Base-by-base conservation (phyloP, 2,888 invertebrate species). In the Blomia tropicalis region DNA sequence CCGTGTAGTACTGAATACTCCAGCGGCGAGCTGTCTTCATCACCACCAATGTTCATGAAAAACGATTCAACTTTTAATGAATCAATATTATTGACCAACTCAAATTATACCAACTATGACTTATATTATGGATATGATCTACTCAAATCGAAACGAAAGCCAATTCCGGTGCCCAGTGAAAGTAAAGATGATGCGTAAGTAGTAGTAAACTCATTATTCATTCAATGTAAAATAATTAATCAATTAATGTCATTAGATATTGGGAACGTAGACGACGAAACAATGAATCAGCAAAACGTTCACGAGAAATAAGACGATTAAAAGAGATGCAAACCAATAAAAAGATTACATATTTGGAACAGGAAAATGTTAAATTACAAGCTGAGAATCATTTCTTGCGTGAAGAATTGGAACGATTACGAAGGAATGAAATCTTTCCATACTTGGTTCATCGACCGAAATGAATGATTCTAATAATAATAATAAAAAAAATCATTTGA, bases 261-360 rank as follows among this genome's bases (percentile, higher is more conserved):
- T 72, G 73, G 72, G 73, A 74, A 56, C 72, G 73, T 63, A 67
- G 74, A 27, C 70, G 71, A 66, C 72, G 73, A 67, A 74, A 74
- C 66, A 74, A 74, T 64, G 73, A 74, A 62, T 72, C 72, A 5
- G 74, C 74, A 7, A 73, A 73, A 65, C 64, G 73, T 44, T 74
- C 73, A 1, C 69, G 74, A 5, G 74, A 73, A 59, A 69, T 71
- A 0, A 66, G 73, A 17, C 68, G 73, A 44, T 69, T 70, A 68
- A 74, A 73, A 65, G 74, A 74, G 66, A 72, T 73, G 61, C 71
- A 72, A 65, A 72, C 73, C 25, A 71, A 72, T 14, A 64, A 72
- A 51, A 64, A 72, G 36, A 72, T 72, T 23, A 69, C 71, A 14
- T 71, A 70, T 58, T 67, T 74, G 4, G 72, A 74, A 66, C 71